phyloP scores from a whole-genome alignment of 1,140 invertebrate species.

The Sesamia nonagrioides region DNA sequence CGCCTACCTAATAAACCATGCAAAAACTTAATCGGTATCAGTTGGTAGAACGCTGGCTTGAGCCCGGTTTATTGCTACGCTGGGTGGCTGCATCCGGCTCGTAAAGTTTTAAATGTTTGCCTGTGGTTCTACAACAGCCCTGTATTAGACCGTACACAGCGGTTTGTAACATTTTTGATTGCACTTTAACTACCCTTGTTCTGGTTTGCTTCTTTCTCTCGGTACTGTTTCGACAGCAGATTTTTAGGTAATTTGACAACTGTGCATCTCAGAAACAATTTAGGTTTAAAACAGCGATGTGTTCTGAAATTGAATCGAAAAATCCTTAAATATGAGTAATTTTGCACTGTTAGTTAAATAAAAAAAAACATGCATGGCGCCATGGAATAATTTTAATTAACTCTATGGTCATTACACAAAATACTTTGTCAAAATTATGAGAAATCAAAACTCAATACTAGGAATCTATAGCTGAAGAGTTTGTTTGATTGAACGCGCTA shows the following conservation, averaged over 20 bases:
- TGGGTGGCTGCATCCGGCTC: slow-evolving; percentile 51
- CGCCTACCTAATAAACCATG: slow-evolving; percentile 28
- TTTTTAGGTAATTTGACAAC: too few relatives aligned
- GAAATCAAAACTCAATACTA: too few relatives aligned
- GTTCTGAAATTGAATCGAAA: too few relatives aligned
- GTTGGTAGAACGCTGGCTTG: slow-evolving; percentile 13
- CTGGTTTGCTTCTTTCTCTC: slow-evolving; percentile 24
- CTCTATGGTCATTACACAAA: neutral
- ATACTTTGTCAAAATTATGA: too few relatives aligned
- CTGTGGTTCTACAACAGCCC: slow-evolving; percentile 43
- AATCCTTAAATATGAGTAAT: too few relatives aligned
- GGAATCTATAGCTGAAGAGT: too few relatives aligned
- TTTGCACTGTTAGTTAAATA: too few relatives aligned
- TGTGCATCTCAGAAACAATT: too few relatives aligned
- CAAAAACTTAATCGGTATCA: slow-evolving; percentile 40
- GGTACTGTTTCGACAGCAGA: neutral
- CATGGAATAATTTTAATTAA: neutral
- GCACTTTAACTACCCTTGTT: slow-evolving; percentile 1
- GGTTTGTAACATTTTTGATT: slow-evolving; percentile 18
- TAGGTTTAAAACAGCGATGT: too few relatives aligned
- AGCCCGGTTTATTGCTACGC: slow-evolving; percentile 34
- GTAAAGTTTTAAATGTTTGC: slow-evolving; percentile 54
- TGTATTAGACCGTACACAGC: slow-evolving; percentile 40
- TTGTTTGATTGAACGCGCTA: too few relatives aligned
- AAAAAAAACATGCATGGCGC: too few relatives aligned